These are phyloP conservation scores for Laticauda colubrina DNA, from an alignment of 2,113 vertebrate species.

Conservation along the genomic window DNA sequence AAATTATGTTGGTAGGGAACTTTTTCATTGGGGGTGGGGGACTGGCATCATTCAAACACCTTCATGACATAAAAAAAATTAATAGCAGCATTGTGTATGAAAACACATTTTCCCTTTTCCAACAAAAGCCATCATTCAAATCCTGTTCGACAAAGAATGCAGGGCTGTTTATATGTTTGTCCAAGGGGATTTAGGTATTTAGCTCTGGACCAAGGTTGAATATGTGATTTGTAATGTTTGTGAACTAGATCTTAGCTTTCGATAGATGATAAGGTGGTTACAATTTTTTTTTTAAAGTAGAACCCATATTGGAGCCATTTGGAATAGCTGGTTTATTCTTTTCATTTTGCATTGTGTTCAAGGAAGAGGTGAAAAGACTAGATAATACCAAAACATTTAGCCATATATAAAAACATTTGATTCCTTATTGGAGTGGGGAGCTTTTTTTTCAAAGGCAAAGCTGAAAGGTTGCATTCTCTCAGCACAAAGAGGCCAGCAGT, in stretches of 20 bases:
- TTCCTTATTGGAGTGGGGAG: neutral
- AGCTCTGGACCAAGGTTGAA: neutral
- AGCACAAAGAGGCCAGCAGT: slow-evolving; percentile 29
- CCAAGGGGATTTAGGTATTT: neutral
- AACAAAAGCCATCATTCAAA: neutral
- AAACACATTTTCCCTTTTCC: neutral
- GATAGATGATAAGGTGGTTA: neutral
- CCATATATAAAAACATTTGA: slow-evolving; percentile 25
- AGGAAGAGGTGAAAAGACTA: neutral
- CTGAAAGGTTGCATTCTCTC: slow-evolving; percentile 46
- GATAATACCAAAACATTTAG: neutral
- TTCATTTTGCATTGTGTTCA: neutral
- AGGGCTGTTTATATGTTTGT: neutral
- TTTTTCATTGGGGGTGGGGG: neutral
- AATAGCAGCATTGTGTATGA: too few species aligned
- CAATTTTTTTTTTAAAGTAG: neutral
- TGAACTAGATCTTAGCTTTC: slow-evolving; percentile 16
- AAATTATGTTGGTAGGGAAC: neutral
- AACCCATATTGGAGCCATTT: neutral
- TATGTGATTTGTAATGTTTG: neutral
- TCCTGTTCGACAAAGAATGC: neutral
- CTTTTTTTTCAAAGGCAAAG: slow-evolving; percentile 44
- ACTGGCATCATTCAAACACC: neutral
- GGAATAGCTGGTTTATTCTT: neutral
- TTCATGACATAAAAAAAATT: neutral